Evolutionary conservation across 37 sponge, comb jelly and placozoan species (phyloP), one percentile per base, ranked within the genome.

Genomic region (Cliona cf. orientalis): DNA sequence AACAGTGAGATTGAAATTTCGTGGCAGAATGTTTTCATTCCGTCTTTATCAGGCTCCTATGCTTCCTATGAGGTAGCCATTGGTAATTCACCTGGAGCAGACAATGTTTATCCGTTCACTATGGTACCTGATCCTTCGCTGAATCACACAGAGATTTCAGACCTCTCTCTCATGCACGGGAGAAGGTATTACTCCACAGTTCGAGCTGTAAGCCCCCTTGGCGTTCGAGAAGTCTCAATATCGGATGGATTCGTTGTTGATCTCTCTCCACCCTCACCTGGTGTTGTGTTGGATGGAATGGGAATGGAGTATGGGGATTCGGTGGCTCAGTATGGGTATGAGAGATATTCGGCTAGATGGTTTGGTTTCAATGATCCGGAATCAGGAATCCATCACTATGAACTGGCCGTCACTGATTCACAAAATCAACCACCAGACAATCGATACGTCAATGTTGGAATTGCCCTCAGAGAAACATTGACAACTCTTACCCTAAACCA

Each of bases 221-320:
- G 86, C 7, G 36, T 81, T 3, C 37, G 21, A 0, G 49, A 42
- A 0, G 25, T 42, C 0, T 81, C 87, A 14, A 45, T 83, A 0
- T 91, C 96, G 2, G 91, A 92, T 74, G 93, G 93, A 0, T 63
- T 96, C 29, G n/a, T 74, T 0, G 72, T 81, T 32, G 96, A 96
- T 69, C 69, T 66, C 3, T 57, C 77, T 31, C 78, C 85, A 25
- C 92, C 93, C 1, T 36, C 40, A 14, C 53, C 33, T 12, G 95
- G 95, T 2, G 35, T 33, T 37, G 74, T 93, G 3, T 42, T 92
- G 0, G 78, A 67, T 29, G 87, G 76, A 40, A 34, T 4, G 19
- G 72, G 71, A 29, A 28, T 37, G 12, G 19, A 55, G 6, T 82
- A 89, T 38, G 33, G 11, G 5, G 71, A 65, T 49, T 0, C 28